Evolutionary conservation across 2,888 invertebrate species (phyloP).

Genomic region (Criorhina ranunculi): DNA sequence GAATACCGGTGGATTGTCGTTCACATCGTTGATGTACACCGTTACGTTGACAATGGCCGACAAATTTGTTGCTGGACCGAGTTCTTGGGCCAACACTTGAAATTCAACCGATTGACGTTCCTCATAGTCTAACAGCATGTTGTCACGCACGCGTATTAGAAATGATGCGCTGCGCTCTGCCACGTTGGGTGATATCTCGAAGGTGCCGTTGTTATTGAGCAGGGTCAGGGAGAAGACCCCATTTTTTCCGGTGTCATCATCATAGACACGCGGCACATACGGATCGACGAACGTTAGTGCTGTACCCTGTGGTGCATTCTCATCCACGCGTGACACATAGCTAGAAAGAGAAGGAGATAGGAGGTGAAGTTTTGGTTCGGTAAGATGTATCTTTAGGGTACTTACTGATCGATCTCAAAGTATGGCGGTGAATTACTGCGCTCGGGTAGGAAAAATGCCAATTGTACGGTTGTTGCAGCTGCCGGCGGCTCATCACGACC

Average conservation of each 20-base stretch:
- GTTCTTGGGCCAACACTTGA: constrained; percentile 92
- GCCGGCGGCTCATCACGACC: constrained; percentile 90
- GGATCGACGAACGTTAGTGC: constrained; percentile 89
- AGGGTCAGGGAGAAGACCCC: constrained; percentile 92
- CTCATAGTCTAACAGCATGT: constrained; percentile 93
- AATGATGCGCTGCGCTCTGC: constrained; percentile 92
- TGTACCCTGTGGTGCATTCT: constrained; percentile 93
- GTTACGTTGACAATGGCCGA: constrained; percentile 91
- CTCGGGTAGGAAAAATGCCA: constrained; percentile 93
- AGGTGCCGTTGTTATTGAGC: constrained; percentile 93
- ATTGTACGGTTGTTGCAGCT: constrained; percentile 92
- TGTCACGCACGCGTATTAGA: constrained; percentile 93
- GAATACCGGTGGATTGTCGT: constrained; percentile 95
- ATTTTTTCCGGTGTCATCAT: constrained; percentile 92
- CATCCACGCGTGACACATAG: constrained; percentile 91
- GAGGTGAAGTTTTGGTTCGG: background rate
- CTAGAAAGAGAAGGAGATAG: constrained; percentile 83
- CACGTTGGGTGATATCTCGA: constrained; percentile 93
- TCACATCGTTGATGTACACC: constrained; percentile 92
- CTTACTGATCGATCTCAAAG: constrained; percentile 92
- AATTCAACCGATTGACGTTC: constrained; percentile 90
- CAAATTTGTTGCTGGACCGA: constrained; percentile 90
- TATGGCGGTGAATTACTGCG: constrained; percentile 91
- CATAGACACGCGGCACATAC: constrained; percentile 89
- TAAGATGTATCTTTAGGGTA: constrained; percentile 79